Percentiles rank a stretch among this genome's conserved stretches.
Conservation (phyloP, 2,888 invertebrate genomes). For the Creontiades dilutus region DNA sequence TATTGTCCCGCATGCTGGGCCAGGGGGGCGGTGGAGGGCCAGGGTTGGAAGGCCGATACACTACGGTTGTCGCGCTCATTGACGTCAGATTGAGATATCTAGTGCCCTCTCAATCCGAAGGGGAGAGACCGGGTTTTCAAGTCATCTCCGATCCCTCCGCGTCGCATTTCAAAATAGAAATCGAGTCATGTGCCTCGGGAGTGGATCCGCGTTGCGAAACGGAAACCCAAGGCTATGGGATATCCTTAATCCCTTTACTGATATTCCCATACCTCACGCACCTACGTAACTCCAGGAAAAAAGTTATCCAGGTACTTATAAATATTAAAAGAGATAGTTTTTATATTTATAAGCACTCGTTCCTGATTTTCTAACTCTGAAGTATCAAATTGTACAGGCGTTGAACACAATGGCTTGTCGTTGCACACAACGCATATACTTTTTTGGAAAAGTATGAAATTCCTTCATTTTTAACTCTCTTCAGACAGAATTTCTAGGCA, state of each 20-base stretch:
- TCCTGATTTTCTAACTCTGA: too few relatives aligned
- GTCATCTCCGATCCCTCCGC: slow-evolving; percentile 9
- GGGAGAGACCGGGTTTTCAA: slow-evolving; percentile 31
- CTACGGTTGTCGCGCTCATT: slow-evolving; percentile 50
- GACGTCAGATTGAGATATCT: slow-evolving; percentile 70
- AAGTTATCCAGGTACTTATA: too few relatives aligned
- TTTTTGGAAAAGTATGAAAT: too few relatives aligned
- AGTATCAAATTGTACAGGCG: too few relatives aligned
- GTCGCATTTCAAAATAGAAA: slow-evolving; percentile 53
- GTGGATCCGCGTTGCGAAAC: slow-evolving; percentile 49
- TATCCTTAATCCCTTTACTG: background rate
- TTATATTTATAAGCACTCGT: too few relatives aligned
- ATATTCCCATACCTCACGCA: too few relatives aligned
- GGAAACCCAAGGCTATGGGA: background rate
- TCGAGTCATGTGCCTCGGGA: slow-evolving; percentile 17
- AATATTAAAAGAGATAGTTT: too few relatives aligned
- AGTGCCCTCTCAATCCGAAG: slow-evolving; percentile 20
- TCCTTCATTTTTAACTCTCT: too few relatives aligned
- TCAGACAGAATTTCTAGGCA: too few relatives aligned
- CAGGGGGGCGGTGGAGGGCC: background rate
- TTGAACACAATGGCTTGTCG: too few relatives aligned
- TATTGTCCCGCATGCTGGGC: slow-evolving; percentile 43
- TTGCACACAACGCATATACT: too few relatives aligned
- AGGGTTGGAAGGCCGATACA: slow-evolving; percentile 13
- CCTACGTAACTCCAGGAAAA: too few relatives aligned